Percentiles rank a stretch among this genome's conserved stretches.
phyloP scores from a whole-genome alignment of 2,113 vertebrate species.

The Nycticryphes semicollaris region DNA sequence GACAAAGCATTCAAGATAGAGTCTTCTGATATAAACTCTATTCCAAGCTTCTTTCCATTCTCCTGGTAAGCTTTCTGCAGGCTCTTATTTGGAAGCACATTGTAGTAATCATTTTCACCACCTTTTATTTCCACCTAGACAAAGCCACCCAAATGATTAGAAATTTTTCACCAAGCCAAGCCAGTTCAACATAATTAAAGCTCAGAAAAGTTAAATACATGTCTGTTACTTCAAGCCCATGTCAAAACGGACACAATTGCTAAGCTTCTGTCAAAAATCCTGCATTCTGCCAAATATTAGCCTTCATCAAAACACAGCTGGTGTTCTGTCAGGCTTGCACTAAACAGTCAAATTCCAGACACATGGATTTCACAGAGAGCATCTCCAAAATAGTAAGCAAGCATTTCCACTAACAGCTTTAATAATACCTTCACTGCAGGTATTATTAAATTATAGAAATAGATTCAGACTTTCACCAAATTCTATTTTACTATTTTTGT shows the following conservation, averaged over 20 bases:
- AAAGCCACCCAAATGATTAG: neutral
- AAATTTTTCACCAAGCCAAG: neutral
- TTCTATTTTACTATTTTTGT: neutral
- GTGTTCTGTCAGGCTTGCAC: neutral
- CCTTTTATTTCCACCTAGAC: slow-evolving; percentile 82
- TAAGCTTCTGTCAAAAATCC: neutral
- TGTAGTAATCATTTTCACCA: slow-evolving; percentile 75
- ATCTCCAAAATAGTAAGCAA: neutral
- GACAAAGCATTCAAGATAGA: slow-evolving; percentile 66
- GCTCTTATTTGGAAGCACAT: slow-evolving; percentile 85
- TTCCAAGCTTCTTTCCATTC: slow-evolving; percentile 83
- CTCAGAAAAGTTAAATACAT: neutral
- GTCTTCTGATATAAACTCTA: slow-evolving; percentile 82
- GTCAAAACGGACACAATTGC: neutral
- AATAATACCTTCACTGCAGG: neutral
- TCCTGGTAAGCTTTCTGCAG: slow-evolving; percentile 79
- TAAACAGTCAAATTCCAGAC: neutral
- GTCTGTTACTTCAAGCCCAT: neutral
- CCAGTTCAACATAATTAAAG: neutral
- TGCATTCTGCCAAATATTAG: neutral
- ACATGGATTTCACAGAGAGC: neutral
- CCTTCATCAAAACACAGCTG: neutral
- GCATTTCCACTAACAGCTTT: neutral
- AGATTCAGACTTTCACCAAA: neutral
- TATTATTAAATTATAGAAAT: neutral